Evolutionary conservation across 1,140 invertebrate genomes (phyloP).

Genomic region (Centruroides vittatus): DNA sequence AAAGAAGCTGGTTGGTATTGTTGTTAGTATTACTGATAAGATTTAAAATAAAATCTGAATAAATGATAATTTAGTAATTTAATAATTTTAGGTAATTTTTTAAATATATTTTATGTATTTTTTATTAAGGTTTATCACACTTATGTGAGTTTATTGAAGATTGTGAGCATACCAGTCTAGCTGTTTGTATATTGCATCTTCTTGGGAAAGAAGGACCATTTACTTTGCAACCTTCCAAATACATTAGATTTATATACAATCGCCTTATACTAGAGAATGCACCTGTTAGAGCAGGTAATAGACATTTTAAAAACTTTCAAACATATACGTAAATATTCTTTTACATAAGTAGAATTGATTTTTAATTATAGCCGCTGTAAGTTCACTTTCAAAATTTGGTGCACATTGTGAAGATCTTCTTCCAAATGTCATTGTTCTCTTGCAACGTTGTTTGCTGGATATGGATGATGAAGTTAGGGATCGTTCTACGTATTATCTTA

Average conservation of each 20-base stretch:
- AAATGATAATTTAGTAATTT: too few relatives aligned
- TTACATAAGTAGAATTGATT: not conserved
- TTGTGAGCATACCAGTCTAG: constrained; percentile 92
- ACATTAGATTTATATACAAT: constrained; percentile 98
- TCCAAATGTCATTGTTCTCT: constrained; percentile 60
- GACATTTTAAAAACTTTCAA: not conserved
- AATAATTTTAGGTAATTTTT: too few relatives aligned
- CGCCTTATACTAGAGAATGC: constrained; percentile 93
- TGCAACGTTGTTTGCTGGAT: constrained; percentile 83
- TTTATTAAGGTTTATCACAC: constrained; percentile 61
- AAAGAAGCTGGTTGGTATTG: constrained; percentile 65
- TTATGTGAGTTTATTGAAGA: constrained; percentile 99
- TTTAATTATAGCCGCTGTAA: constrained; percentile 62
- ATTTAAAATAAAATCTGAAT: too few relatives aligned
- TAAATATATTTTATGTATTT: not conserved
- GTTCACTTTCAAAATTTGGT: constrained; percentile 93
- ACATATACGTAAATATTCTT: not conserved
- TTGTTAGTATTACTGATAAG: not conserved
- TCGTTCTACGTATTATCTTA: constrained; percentile 90
- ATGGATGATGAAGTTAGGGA: constrained; percentile 97
- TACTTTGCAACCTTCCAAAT: constrained; percentile 81
- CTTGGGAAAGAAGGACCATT: constrained; percentile 92
- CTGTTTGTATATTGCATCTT: constrained; percentile 94
- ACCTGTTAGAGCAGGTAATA: constrained; percentile 57
- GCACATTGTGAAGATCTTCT: constrained; percentile 82